phyloP scores from a whole-genome alignment of 2,797 vertebrate genomes.

The Pelobates cultripes region DNA sequence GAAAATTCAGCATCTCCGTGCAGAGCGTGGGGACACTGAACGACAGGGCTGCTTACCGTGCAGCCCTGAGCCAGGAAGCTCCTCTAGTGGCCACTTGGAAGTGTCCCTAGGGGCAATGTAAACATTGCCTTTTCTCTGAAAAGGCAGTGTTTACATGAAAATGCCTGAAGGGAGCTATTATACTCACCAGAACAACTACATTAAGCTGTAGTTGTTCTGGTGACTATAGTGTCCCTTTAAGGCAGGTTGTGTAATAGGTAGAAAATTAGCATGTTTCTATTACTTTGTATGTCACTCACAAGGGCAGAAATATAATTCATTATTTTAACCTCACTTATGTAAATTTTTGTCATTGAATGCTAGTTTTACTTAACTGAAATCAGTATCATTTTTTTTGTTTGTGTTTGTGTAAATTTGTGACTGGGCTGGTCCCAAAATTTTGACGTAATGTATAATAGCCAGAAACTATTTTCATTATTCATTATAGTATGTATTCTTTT shows the following conservation, averaged over 20 bases:
- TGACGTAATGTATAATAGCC: conserved; percentile 57
- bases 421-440: conserved; percentile 77
- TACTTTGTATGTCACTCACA: conserved; percentile 12
- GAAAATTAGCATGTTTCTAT: conserved; percentile 5
- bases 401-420: conserved; percentile 65
- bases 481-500: conserved; percentile 30
- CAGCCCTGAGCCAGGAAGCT: too few species aligned
- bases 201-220: too few species aligned
- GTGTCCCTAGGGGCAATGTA: too few species aligned
- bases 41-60: too few species aligned
- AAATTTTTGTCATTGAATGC: conserved; percentile 54
- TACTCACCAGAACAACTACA: too few species aligned
- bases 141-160: too few species aligned
- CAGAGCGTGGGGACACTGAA: too few species aligned
- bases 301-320: conserved; percentile 35
- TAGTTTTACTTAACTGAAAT: conserved; percentile 53
- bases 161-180: too few species aligned
- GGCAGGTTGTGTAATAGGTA: background rate
- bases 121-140: too few species aligned
- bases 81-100: too few species aligned
- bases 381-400: conserved; percentile 57
- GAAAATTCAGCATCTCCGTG: too few species aligned
- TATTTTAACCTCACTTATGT: conserved; percentile 56
- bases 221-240: too few species aligned
- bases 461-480: conserved; percentile 49